Evolutionary conservation across 2,888 invertebrate genomes (phyloP).

Genomic region (Biston betularia): DNA sequence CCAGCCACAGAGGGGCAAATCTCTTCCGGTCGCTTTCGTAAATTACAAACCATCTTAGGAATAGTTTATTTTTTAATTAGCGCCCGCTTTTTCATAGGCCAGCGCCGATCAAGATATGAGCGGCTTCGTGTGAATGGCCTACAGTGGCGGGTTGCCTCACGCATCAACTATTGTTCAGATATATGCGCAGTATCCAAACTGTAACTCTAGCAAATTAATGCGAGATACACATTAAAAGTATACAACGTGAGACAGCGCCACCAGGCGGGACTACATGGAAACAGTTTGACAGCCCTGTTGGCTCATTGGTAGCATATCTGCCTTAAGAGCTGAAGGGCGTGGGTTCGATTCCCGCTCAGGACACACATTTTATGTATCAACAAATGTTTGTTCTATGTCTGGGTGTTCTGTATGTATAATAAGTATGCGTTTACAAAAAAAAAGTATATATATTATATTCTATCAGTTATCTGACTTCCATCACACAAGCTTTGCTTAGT

Average conservation of each 20-base stretch:
- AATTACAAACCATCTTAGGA: slow-evolving; percentile 75
- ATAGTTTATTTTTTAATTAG: slow-evolving; percentile 85
- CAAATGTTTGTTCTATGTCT: too few species aligned
- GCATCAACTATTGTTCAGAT: slow-evolving; percentile 58
- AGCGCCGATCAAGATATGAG: slow-evolving; percentile 79
- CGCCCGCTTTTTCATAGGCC: slow-evolving; percentile 83
- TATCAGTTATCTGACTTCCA: too few species aligned
- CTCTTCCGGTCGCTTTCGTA: slow-evolving; percentile 72
- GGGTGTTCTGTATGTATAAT: too few species aligned
- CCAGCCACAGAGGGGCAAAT: slow-evolving; percentile 55
- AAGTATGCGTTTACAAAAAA: too few species aligned
- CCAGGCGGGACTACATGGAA: background rate
- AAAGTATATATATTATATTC: too few species aligned
- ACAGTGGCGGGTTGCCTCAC: slow-evolving; percentile 78
- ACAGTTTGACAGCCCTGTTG: too few species aligned
- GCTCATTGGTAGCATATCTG: too few species aligned
- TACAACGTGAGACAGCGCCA: background rate
- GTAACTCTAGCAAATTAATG: background rate
- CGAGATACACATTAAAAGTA: background rate
- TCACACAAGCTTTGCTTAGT: too few species aligned
- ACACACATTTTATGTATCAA: too few species aligned
- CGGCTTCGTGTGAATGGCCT: slow-evolving; percentile 83
- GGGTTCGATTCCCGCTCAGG: too few species aligned
- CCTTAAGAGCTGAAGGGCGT: too few species aligned
- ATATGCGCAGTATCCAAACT: slow-evolving; percentile 20